Conservation (phyloP, 1,140 invertebrate species). For the Bombus polaris region DNA sequence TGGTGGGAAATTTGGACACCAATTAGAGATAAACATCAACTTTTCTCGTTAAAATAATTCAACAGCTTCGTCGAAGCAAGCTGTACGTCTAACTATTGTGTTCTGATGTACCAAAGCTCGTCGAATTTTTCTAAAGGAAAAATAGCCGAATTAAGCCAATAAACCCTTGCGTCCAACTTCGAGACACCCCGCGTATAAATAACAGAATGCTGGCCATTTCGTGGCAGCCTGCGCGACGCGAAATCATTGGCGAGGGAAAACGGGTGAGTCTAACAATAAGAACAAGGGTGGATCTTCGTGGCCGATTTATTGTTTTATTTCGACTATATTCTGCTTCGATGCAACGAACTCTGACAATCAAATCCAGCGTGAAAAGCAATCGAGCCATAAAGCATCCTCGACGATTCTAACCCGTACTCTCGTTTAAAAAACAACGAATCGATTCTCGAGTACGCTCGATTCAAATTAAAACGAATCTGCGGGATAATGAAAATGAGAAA, state of each 20-base stretch:
- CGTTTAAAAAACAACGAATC: not conserved
- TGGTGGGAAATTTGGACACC: not conserved
- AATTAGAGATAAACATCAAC: not conserved
- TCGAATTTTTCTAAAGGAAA: not conserved
- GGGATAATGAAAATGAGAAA: not conserved
- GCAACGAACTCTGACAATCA: slow-evolving; percentile 1
- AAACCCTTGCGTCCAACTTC: too few species aligned
- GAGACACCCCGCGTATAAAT: too few species aligned
- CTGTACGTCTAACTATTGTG: not conserved
- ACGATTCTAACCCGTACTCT: too few species aligned
- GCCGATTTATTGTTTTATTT: not conserved
- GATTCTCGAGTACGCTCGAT: not conserved
- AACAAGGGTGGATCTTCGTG: not conserved
- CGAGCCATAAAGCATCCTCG: not conserved
- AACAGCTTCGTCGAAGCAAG: not conserved
- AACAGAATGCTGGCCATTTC: too few species aligned
- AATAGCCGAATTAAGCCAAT: not conserved
- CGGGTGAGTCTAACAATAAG: not conserved
- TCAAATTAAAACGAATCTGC: not conserved
- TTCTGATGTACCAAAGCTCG: not conserved
- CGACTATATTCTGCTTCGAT: not conserved
- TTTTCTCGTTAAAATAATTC: not conserved
- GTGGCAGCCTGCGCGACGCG: not conserved
- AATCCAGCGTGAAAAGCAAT: slow-evolving; percentile 10
- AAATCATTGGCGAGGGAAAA: not conserved